Conservation (phyloP, 2,113 vertebrate genomes). For the Tetrax tetrax region DNA sequence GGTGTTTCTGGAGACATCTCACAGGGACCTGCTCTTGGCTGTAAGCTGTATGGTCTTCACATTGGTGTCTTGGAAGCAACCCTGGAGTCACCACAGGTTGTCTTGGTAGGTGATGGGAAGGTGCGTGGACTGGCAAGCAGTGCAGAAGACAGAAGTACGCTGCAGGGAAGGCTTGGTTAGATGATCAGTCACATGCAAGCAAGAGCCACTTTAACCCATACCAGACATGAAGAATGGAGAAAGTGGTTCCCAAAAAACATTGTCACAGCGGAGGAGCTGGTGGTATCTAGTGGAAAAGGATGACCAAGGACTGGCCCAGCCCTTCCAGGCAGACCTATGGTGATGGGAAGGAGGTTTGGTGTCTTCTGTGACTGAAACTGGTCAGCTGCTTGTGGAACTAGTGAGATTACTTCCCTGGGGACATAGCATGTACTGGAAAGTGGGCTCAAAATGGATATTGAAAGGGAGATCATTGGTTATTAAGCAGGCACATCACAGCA, state of each 20-base stretch:
- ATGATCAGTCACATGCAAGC: accelerated
- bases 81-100: neutral
- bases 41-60: neutral
- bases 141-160: neutral
- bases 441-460: neutral
- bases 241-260: neutral
- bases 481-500: neutral
- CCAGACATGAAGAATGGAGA: neutral
- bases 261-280: neutral
- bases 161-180: neutral
- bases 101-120: neutral
- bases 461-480: neutral
- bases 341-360: neutral
- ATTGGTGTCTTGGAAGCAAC: neutral
- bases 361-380: neutral
- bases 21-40: neutral
- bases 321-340: neutral
- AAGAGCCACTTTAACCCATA: neutral
- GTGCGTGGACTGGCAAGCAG: neutral
- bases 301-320: neutral
- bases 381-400: neutral
- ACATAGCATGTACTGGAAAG: neutral
- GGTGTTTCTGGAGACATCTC: neutral
- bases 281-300: neutral
- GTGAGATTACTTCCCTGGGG: neutral